Evolutionary conservation across 2,888 invertebrate species (phyloP), one percentile per base, ranked within the genome.

Genomic region (Drosophila sordidapex): DNA sequence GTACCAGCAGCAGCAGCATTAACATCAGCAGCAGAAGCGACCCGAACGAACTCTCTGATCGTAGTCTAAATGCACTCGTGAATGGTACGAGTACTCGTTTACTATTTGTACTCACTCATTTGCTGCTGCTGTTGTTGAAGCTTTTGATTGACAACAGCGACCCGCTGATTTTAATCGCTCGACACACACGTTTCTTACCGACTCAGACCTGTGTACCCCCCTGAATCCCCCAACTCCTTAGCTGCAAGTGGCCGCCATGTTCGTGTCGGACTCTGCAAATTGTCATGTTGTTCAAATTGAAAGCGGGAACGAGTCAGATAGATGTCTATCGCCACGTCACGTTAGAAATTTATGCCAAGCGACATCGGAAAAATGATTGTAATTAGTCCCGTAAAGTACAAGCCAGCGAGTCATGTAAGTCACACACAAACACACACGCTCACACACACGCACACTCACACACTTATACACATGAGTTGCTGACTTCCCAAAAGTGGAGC

Each of bases 281-380:
- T 87, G 87, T 85, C 87, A 89, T 87, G 89, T 89, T 88, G 80
- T 65, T 73, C 59, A 70, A 25, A 53, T 64, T 69, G 58, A 75
- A 72, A 60, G 51, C 66, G 43, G 59, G 62, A 63, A 48, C 63
- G 21, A 46, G 56, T 63, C 79, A 72, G 88, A 89, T 87, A 72
- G 89, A 87, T 87, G 82, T 65, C 74, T 85, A 87, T 87, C 89
- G 72, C 54, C 81, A 81, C 74, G 81, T 81, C 85, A 80, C 76
- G 77, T 87, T 85, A 87, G 80, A 89, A 89, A 89, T 87, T 83
- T 83, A 85, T 87, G 73, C 85, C 83, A 70, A 71, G 75, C 85
- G 70, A 79, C 85, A 84, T 87, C 81, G 82, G 89, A 80, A 87
- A 88, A 88, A 86, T 88, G 71, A 88, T 86, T 83, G 84, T 86